Base-by-base conservation (phyloP, 2,113 vertebrate genomes). In the Muntiacus reevesi region DNA sequence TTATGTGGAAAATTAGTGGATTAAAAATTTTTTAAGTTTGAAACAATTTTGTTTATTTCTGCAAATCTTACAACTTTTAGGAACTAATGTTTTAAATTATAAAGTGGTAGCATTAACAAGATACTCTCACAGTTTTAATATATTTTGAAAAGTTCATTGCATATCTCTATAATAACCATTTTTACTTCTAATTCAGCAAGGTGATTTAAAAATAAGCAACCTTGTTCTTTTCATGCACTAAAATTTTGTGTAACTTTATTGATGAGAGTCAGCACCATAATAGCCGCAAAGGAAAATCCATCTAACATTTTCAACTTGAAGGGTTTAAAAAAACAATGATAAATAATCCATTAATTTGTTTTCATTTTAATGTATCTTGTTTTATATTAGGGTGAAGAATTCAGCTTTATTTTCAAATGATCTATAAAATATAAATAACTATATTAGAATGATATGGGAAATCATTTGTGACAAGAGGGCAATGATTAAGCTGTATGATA, bases 261-360 rank as follows among this genome's bases (percentile, higher is more conserved):
- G 85, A 95, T 88, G 21, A 82, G 57, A 94, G 28, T 93, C 13
- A 95, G 87, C 3, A 40, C 21, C 21, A 8, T 92, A 93, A 92
- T 74, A 74, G 17, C 45, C 40, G 12, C 79, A 74, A 59, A 79
- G 79, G 52, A 95, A 98, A 97, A 97, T 95, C 82, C 50, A 81
- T 78, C 52, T 50, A 87, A 97, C 76, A 92, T 96, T 94, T 97
- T 97, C 54, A 95, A 45, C 82, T 86, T 94, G 85, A 97, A 98
- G 67, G 57, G 5, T 89, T 97, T 96, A 94, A 97, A 93, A 52
- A 97, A 97, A 94, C n/a, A 95, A 74, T 96, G 93, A 97, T 92
- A 88, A 97, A 94, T 59, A 94, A 96, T 30, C 82, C 94, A 91
- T 89, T 95, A 92, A 87, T 94, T 87, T 91, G 50, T 87, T 95